phyloP scores from a whole-genome alignment of 2,888 invertebrate species.

The Parnassius orleans region DNA sequence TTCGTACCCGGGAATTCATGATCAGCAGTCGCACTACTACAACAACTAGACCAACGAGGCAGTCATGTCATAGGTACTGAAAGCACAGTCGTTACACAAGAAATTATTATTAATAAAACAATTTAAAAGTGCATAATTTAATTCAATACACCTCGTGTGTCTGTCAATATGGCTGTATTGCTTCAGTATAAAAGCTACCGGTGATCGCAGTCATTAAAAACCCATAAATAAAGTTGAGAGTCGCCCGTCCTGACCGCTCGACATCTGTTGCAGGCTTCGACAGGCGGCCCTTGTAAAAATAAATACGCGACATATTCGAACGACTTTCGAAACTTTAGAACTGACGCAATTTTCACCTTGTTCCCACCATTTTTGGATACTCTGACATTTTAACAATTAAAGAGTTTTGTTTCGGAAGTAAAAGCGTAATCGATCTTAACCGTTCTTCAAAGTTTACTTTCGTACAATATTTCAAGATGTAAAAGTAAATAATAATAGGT shows the following conservation, averaged over 20 bases:
- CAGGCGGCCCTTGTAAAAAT: constrained; percentile 56
- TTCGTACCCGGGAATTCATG: too few species aligned
- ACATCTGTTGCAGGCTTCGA: constrained; percentile 64
- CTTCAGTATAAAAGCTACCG: constrained; percentile 27
- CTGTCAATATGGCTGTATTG: constrained; percentile 32
- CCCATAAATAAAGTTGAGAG: constrained; percentile 66
- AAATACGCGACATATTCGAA: constrained; percentile 36
- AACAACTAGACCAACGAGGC: too few species aligned
- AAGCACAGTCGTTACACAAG: constrained; percentile 1
- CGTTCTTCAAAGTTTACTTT: neutral
- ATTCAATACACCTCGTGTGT: constrained; percentile 11
- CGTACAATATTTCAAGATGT: neutral
- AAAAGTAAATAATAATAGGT: too few species aligned
- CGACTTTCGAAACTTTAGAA: constrained; percentile 32
- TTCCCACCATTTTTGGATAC: constrained; percentile 20
- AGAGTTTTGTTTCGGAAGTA: constrained; percentile 21
- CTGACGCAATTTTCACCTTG: constrained; percentile 26
- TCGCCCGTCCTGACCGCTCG: constrained; percentile 41
- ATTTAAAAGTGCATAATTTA: constrained; percentile 12
- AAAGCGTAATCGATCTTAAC: constrained; percentile 4
- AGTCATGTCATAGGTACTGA: too few species aligned
- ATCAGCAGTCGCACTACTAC: too few species aligned
- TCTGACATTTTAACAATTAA: constrained; percentile 25
- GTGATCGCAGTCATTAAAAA: constrained; percentile 62
- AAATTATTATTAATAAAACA: neutral